These are phyloP conservation scores for Holothuria glaberrima DNA, from an alignment of 35 echinoderm and acorn worm genomes.

Conservation along the genomic window DNA sequence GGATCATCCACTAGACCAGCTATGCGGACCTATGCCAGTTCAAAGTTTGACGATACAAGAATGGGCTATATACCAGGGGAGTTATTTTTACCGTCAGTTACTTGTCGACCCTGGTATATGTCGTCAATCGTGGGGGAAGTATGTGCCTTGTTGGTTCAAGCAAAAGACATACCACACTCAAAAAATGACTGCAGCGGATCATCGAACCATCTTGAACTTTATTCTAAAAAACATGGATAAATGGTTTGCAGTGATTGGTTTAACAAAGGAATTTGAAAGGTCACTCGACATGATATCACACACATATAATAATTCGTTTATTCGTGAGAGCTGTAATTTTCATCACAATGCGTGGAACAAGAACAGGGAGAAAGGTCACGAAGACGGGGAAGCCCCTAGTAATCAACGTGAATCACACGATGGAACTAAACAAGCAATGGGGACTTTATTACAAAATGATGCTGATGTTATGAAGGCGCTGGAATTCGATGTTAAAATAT, in stretches of 20 bases:
- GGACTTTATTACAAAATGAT: background rate
- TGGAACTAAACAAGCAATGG: background rate
- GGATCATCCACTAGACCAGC: conserved; percentile 7
- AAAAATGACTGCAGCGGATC: background rate
- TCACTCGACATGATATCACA: conserved; percentile 16
- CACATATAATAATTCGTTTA: background rate
- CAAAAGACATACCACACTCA: background rate
- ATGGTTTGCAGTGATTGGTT: conserved; percentile 31
- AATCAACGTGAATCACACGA: background rate
- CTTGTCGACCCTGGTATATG: conserved; percentile 18
- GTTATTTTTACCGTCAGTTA: conserved; percentile 56
- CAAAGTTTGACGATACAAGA: conserved; percentile 38
- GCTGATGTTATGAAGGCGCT: background rate
- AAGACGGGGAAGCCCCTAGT: no score
- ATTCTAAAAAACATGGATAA: conserved; percentile 16
- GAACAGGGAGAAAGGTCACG: no score
- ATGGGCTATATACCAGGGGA: conserved; percentile 62
- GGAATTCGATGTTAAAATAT: conserved; percentile 17
- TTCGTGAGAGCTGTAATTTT: background rate
- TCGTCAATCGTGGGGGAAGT: background rate
- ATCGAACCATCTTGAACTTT: background rate
- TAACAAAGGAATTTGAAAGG: conserved; percentile 16
- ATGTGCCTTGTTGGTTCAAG: background rate
- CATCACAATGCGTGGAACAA: background rate
- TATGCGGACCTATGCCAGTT: conserved; percentile 5